Evolutionary conservation across 2,113 vertebrate species (phyloP), one percentile per base, ranked within the genome.

Genomic region (Cephalopholis sonnerati): DNA sequence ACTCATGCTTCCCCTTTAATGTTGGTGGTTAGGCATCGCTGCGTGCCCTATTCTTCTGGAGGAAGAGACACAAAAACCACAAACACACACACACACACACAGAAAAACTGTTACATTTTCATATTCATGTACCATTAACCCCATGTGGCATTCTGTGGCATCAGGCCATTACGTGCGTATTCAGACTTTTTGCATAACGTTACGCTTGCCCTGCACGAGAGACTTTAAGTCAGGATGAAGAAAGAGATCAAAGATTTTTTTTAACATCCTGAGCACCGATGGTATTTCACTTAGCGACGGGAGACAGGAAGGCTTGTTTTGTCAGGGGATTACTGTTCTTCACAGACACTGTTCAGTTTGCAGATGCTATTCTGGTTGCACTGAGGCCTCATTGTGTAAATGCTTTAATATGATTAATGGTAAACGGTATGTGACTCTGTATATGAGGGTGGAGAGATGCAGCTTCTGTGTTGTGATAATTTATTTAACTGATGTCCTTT

Each of bases 231-330:
- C 55, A 36, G 76, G 63, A 71, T 55, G 66, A 50, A 29, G 62
- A 72, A 10, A 62, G 6, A 1, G 80, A 91, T 90, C 83, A 84
- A 84, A 89, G 78, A 79, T 39, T 44, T 57, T 71, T 66, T 71
- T 73, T 5, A 55, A 63, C 79, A 81, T 88, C 87, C 67, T 77
- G 69, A 78, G 16, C 44, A 15, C 69, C 74, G 58, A 76, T 79
- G 83, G 78, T 79, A 32, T 90, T 86, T 91, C 67, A 86, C 61
- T 90, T 73, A 85, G 66, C 29, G 2, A 69, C 75, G 5, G 76
- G 79, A 67, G 69, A 85, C 84, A 90, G 87, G 83, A 89, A 91
- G 81, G 8, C 66, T 48, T 41, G 41, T 72, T 89, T 70, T 61
- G 51, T 83, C 70, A 16, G 57, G 65, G 73, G 78, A 50, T 75